Percentiles rank a stretch among this genome's conserved stretches.
These are phyloP conservation scores for Cranoglanis bouderius DNA, from an alignment of 2,113 vertebrate genomes.

Conservation along the genomic window DNA sequence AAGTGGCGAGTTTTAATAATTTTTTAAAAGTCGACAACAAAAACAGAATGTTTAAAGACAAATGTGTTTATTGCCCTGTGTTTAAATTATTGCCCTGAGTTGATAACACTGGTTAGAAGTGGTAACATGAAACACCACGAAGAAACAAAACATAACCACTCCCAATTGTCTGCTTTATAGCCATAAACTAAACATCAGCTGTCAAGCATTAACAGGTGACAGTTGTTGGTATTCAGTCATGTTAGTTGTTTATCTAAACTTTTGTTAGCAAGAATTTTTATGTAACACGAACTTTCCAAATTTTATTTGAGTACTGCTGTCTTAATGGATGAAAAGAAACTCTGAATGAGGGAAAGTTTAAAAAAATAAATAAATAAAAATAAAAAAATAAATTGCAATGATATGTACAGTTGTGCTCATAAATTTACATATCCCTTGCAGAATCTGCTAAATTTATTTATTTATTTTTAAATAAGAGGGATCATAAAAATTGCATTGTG, in stretches of 20 bases:
- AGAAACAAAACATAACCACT: not conserved
- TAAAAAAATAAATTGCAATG: not conserved
- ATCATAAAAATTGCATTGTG: too few species aligned
- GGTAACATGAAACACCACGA: not conserved
- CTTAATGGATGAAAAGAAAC: not conserved
- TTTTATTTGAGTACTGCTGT: not conserved
- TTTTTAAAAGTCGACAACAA: not conserved
- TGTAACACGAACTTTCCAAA: not conserved
- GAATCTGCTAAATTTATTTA: too few species aligned
- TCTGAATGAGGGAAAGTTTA: not conserved
- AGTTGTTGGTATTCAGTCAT: not conserved
- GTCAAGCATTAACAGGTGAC: not conserved
- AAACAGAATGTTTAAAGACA: not conserved
- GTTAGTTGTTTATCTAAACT: not conserved
- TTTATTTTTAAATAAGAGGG: too few species aligned
- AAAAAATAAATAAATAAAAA: not conserved
- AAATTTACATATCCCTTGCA: too few species aligned
- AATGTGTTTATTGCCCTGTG: not conserved
- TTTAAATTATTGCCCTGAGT: not conserved
- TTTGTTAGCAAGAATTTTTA: not conserved
- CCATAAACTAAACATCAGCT: not conserved
- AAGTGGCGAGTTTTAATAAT: not conserved
- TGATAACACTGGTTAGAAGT: not conserved
- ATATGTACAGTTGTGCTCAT: too few species aligned
- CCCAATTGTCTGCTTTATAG: not conserved